Base-by-base conservation (phyloP, 2,113 vertebrate species). In the Cyanistes caeruleus region DNA sequence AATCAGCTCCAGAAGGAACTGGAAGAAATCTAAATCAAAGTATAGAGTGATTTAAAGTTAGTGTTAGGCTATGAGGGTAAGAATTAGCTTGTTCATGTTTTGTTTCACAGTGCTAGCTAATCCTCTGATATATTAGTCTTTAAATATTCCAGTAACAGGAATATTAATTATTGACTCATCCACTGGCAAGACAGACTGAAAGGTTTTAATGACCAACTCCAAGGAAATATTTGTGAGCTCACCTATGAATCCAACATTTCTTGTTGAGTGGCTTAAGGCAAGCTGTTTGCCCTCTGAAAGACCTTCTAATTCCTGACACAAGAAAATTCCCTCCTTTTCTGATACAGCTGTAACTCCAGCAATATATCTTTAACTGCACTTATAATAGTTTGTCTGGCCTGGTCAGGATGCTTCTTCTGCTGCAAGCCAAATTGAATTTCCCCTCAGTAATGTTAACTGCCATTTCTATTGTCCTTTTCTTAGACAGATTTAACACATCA, bases 341-440 rank as follows among this genome's bases (percentile, higher is more conserved):
- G 77, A 69, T 84, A 79, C 65, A 52, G 65, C 37, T 91, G 49
- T 78, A 84, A 76, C 65, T 84, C 67, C 46, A 87, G 80, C 69
- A 89, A 89, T 87, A 65, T 79, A 76, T 87, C 53, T 84, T 87
- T 92, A 95, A 92, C 58, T 91, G 63, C 81, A 65, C 58, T 91
- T 41, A 12, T 79, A 91, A 89, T 58, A 79, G 70, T 82, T 95
- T 0, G 0, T 75, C 64, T 95, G 68, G n/a, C 52, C 80, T 89
- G 65, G 37, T 87, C 75, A 69, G 62, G 67, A 69, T 84, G 46
- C 78, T 75, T 62, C 44, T 64, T 89, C 49, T 72, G n/a, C 67
- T 95, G 37, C 77, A 91, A 93, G 70, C 37, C 70, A 95, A 89
- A 95, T 49, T 85, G 84, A 74, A 91, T 92, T 89, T 95, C 62